These are phyloP conservation scores for Lanius ludovicianus DNA, from an alignment of 2,113 vertebrate genomes.

Conservation along the genomic window DNA sequence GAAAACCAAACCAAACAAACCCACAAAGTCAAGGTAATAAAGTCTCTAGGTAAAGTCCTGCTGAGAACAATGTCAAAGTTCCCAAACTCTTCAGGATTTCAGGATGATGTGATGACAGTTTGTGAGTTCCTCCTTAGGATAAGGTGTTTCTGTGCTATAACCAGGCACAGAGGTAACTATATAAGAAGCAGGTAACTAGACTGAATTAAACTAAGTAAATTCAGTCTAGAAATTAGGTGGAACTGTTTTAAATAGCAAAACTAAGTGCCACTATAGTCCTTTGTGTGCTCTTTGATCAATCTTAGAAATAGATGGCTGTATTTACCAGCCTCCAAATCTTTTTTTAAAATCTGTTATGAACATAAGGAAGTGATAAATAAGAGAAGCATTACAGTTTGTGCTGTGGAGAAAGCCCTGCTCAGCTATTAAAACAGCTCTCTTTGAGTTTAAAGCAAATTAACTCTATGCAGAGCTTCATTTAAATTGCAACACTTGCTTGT, in stretches of 20 bases:
- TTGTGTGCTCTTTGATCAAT: not conserved
- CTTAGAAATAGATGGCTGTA: not conserved
- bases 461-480: not conserved
- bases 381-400: not conserved
- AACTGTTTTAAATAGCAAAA: not conserved
- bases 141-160: not conserved
- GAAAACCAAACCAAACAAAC: not conserved
- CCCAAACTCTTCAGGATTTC: not conserved
- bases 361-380: not conserved
- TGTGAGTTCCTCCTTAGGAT: not conserved
- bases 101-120: not conserved
- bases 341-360: not conserved
- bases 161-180: not conserved
- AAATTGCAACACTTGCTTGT: not conserved
- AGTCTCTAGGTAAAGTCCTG: not conserved
- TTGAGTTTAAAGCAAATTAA: not conserved
- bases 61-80: not conserved
- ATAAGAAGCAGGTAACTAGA: not conserved
- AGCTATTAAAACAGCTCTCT: not conserved
- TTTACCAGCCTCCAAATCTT: not conserved
- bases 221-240: not conserved
- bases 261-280: not conserved
- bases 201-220: not conserved
- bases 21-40: not conserved
- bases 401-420: not conserved